A percentile compares a stretch with the other conserved stretches of the same genome.
phyloP scores from a whole-genome alignment of 2,888 invertebrate species.

The Suillia variegata region DNA sequence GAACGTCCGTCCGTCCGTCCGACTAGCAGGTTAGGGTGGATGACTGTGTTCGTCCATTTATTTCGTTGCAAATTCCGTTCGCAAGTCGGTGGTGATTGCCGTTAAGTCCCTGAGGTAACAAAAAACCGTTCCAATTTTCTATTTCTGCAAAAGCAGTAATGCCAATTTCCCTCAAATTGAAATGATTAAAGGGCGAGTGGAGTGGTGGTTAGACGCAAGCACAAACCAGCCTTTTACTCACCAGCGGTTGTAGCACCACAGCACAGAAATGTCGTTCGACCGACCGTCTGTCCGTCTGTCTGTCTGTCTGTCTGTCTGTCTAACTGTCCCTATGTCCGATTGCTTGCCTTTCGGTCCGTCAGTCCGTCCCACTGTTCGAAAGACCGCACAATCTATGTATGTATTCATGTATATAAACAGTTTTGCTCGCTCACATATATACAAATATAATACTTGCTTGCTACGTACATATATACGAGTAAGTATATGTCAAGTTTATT shows the following conservation, averaged over 20 bases:
- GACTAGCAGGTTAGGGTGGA: not conserved
- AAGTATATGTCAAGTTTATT: too few species aligned
- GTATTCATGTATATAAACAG: not conserved
- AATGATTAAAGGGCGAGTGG: constrained; percentile 53
- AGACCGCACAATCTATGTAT: not conserved
- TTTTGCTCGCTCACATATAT: not conserved
- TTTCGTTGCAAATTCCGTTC: constrained; percentile 37
- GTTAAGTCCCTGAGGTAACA: constrained; percentile 41
- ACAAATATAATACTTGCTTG: too few species aligned
- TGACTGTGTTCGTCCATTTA: constrained; percentile 29
- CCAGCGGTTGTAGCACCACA: not conserved
- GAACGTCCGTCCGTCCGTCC: not conserved
- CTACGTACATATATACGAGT: too few species aligned
- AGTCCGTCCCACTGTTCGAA: too few species aligned
- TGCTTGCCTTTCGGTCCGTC: too few species aligned
- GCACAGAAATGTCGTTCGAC: not conserved
- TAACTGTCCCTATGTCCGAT: too few species aligned
- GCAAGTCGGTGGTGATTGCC: constrained; percentile 45
- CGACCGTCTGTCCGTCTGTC: not conserved
- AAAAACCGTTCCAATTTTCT: constrained; percentile 37
- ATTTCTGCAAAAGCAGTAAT: constrained; percentile 36
- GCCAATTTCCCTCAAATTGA: constrained; percentile 53
- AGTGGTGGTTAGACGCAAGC: not conserved
- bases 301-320: too few species aligned
- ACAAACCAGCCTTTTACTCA: not conserved